A percentile compares a stretch with the other conserved stretches of the same genome.
Conservation (phyloP, 2,797 vertebrate species). For the Clarias platycephalus region DNA sequence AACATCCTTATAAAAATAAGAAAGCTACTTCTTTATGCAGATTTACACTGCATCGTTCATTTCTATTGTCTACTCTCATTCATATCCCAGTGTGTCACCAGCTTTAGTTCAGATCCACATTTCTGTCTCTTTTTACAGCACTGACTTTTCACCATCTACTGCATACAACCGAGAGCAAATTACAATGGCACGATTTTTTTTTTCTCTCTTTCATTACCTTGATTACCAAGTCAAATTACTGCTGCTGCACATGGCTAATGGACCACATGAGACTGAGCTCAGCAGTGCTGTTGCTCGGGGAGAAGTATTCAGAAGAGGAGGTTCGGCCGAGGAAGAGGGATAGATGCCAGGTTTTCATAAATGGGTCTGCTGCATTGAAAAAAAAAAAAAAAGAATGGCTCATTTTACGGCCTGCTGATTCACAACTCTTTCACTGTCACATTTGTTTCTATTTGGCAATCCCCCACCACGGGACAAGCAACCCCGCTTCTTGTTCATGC, state of each 20-base stretch:
- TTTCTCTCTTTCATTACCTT: constrained; percentile 8
- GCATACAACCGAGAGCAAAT: neutral
- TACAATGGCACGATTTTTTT: neutral
- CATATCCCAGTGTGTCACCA: neutral
- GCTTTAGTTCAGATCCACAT: neutral
- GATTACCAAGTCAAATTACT: constrained; percentile 25
- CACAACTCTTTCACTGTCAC: neutral
- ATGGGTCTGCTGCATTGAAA: neutral
- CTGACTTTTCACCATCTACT: neutral
- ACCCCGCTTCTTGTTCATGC: neutral
- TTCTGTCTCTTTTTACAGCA: neutral
- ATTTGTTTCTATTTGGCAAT: neutral
- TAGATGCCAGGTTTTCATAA: constrained; percentile 8
- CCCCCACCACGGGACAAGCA: neutral
- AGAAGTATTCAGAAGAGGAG: neutral
- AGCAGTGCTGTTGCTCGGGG: neutral
- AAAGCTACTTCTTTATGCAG: neutral
- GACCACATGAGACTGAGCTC: constrained; percentile 5
- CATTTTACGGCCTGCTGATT: constrained; percentile 2
- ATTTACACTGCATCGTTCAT: neutral
- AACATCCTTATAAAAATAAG: neutral
- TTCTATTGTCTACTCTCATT: neutral
- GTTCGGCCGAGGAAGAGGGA: neutral
- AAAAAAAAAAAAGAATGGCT: neutral
- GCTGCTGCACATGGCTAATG: constrained; percentile 12